A percentile compares a stretch with the other conserved stretches of the same genome.
Evolutionary conservation across 2,888 invertebrate genomes (phyloP).

Genomic region (Hypsopygia costalis): DNA sequence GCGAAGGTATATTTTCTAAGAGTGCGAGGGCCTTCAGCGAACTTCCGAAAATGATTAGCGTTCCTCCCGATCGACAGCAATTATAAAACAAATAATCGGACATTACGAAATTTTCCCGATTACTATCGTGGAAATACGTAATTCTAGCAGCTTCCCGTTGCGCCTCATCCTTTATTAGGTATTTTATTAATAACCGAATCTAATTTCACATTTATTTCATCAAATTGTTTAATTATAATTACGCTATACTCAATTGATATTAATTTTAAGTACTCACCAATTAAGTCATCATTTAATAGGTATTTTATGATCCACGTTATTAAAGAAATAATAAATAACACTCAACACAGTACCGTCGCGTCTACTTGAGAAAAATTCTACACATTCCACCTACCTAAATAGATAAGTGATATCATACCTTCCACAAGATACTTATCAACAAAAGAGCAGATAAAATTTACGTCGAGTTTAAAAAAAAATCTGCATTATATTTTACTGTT

Average conservation of each 20-base stretch:
- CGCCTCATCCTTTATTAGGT: slow-evolving; percentile 17
- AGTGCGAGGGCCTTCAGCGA: background rate
- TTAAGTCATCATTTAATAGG: no score
- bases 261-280: no score
- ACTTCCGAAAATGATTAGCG: slow-evolving; percentile 16
- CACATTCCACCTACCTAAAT: slow-evolving; percentile 1
- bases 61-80: slow-evolving; percentile 14
- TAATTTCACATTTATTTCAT: no score
- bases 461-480: background rate
- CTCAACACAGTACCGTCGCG: background rate
- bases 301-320: background rate
- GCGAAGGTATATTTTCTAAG: background rate
- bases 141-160: slow-evolving; percentile 15
- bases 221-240: no score
- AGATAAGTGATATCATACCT: slow-evolving; percentile 5
- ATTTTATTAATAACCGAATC: background rate
- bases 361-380: slow-evolving; percentile 3
- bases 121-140: slow-evolving; percentile 21
- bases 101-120: slow-evolving; percentile 24
- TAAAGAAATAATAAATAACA: background rate
- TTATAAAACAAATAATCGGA: slow-evolving; percentile 23
- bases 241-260: no score
- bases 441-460: background rate
- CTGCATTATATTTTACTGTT: background rate
- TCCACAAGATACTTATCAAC: slow-evolving; percentile 1